A percentile compares a stretch with the other conserved stretches of the same genome.
Conservation (phyloP, 53 echinoderm and acorn worm species). For the Apostichopus leukothele region DNA sequence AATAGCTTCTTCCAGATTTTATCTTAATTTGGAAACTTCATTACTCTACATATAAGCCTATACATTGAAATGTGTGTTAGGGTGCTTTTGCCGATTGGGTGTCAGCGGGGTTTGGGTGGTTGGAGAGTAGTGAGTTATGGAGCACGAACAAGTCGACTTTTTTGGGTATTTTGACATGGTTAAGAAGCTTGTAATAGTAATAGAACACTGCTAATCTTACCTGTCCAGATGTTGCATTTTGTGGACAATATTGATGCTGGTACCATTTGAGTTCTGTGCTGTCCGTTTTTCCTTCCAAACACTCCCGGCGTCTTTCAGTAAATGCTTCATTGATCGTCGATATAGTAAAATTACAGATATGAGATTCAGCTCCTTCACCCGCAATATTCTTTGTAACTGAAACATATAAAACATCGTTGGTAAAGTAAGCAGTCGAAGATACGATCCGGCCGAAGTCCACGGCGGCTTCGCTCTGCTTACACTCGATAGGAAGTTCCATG, state of each 20-base stretch:
- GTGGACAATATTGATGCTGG: background rate
- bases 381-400: background rate
- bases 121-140: no score
- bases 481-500: constrained; percentile 31
- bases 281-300: constrained; percentile 5
- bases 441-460: background rate
- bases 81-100: no score
- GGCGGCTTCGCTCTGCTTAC: background rate
- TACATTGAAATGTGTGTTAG: no score
- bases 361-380: background rate
- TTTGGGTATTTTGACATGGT: no score
- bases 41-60: no score
- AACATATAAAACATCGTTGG: background rate
- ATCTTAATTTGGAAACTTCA: no score
- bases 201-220: background rate
- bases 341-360: constrained; percentile 16
- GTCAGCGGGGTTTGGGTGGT: no score
- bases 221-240: background rate
- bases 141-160: no score
- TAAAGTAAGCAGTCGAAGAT: constrained; percentile 3
- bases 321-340: background rate
- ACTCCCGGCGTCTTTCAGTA: constrained; percentile 6
- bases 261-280: constrained; percentile 19
- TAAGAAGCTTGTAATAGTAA: no score
- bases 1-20: no score